Evolutionary conservation across 2,888 invertebrate genomes (phyloP), one percentile per base, ranked within the genome.

Genomic region (Himalopsyche tibetana): DNA sequence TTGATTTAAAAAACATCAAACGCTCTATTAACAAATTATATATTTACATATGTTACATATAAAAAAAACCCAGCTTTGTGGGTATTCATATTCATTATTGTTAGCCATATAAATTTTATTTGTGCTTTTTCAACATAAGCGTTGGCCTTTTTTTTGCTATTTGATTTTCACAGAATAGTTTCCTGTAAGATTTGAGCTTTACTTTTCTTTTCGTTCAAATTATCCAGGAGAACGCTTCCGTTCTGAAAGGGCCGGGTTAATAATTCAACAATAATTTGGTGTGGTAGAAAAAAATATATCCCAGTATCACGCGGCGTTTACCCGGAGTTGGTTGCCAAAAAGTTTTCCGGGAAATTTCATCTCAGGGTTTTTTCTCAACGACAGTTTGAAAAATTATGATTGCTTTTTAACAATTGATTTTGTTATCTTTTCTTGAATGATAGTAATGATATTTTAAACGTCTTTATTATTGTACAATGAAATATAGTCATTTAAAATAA

Each of bases 241-340:
- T 79, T 84, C 80, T 80, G 80, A 74, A 74, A 74, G n/a, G 36
- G 45, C 55, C 86, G 82, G 84, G 84, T 87, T 85, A 87, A 87
- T 87, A 87, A 87, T 87, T 87, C 86, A 86, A 83, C 86, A 86
- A 87, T 84, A 86, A 87, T 87, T 87, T 63, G 82, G 38, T 82
- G 84, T 38, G 84, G 82, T 84, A 81, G 86, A 82, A 87, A 84
- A 86, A 45, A 40, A 80, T 40, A 80, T 80, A 80, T 80, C 51
- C n/a, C n/a, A 80, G 51, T 51, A 80, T 19, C 80, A 51, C 51
- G 80, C n/a, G 80, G 51, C 19, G 51, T 36, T 51, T 80, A 80
- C 80, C 51, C 42, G 80, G 51, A 19, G 40, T 51, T 51, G 82
- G 74, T 74, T 74, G 74, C 74, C 74, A 38, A 74, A 74, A 74